Base-by-base conservation (phyloP, 1,140 invertebrate genomes). In the Zaprionus ghesquierei region DNA sequence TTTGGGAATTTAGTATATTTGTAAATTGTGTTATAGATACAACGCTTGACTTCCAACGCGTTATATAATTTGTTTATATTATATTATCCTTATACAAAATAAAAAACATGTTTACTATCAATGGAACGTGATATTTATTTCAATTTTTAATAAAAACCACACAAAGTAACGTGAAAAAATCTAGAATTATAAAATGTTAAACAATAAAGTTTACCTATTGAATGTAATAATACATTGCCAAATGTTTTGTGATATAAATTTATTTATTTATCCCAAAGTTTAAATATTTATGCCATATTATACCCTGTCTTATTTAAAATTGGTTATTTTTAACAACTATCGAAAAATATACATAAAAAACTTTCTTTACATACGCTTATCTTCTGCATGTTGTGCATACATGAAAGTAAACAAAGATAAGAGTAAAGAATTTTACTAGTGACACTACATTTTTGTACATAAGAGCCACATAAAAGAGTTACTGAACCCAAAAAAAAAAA, bases 401-500 rank as follows among this genome's bases (percentile, higher is more conserved):
- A 29, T 15, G 20, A 8, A 62, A 23, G 23, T 44, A 29, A 59
- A 22, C 10, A 41, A 20, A 22, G 33, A 25, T 25, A 56, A 31
- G 13, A 44, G 9, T 46, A 5, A 15, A 18, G 10, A 29, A 18
- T 44, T 63, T 31, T 31, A 44, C 18, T 22, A 20, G 18, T 22
- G 22, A 53, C 22, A 54, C 10, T 31, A 54, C 10, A 41, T 18
- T 25, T 6, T 35, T 13, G 22, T 20, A 54, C 22, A 41, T n/a
- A 53, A 9, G n/a, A n/a, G 6, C 35, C 49, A 41, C 23, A 29
- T 27, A n/a, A 18, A n/a, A 25, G 50, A 50, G 66, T 69, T 49
- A 62, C 13, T 53, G 51, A 69, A 38, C 66, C 50, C 41, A 12
- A 51, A 38, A 49, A 56, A 31, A 44, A 8, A 44, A 44, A 44